phyloP scores from a whole-genome alignment of 2,113 vertebrate genomes.

The Glareola pratincola region DNA sequence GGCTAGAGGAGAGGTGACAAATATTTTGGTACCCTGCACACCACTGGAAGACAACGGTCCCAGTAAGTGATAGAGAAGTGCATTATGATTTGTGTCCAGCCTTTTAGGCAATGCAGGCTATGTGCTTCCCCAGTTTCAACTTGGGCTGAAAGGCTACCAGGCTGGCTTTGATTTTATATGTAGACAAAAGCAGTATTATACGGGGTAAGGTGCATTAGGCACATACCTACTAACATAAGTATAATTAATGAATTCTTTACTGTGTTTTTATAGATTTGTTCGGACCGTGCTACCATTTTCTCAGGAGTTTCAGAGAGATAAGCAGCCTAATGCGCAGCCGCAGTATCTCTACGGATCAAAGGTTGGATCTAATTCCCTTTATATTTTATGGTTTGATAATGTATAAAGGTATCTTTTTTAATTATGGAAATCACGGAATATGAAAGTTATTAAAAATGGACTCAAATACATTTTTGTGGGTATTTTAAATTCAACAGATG shows the following conservation, averaged over 20 bases:
- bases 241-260: not conserved
- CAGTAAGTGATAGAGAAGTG: not conserved
- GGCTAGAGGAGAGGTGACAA: not conserved
- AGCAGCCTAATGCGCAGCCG: conserved; percentile 88
- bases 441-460: not conserved
- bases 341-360: conserved; percentile 89
- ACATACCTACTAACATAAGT: not conserved
- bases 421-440: not conserved
- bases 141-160: not conserved
- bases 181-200: not conserved
- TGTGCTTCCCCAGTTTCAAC: not conserved
- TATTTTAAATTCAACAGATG: not conserved
- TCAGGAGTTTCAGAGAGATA: conserved; percentile 90
- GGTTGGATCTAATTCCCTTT: conserved; percentile 66
- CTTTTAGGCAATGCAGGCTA: not conserved
- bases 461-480: not conserved
- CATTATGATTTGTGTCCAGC: not conserved
- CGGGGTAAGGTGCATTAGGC: not conserved
- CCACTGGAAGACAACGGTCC: not conserved
- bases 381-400: not conserved
- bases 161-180: not conserved
- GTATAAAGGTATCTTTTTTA: not conserved
- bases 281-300: conserved; percentile 87
- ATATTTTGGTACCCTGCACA: not conserved
- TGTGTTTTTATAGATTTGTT: conserved; percentile 78